phyloP scores from a whole-genome alignment of 2,888 invertebrate genomes.

The Nesidiocoris tenuis region DNA sequence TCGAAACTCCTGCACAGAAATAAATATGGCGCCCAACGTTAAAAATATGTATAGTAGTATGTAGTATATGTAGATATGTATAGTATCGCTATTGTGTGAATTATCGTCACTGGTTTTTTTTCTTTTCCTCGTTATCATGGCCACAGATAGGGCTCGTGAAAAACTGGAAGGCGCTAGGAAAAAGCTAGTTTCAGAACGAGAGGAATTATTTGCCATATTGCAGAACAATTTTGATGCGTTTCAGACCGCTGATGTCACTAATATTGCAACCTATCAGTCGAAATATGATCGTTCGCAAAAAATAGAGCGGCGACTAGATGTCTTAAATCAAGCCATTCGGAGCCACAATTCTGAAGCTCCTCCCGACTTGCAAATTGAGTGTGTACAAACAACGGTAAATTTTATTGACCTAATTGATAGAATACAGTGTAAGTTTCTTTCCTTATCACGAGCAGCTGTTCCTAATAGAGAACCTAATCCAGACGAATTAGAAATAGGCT shows the following conservation, averaged over 20 bases:
- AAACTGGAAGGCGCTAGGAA: no score
- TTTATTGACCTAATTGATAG: constrained; percentile 8
- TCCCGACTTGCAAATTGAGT: not conserved
- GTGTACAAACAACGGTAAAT: not conserved
- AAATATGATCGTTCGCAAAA: not conserved
- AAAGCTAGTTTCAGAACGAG: no score
- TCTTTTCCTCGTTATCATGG: no score
- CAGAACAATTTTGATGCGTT: not conserved
- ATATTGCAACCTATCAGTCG: not conserved
- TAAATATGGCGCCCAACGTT: no score
- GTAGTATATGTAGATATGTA: no score
- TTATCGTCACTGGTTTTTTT: no score
- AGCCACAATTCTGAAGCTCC: not conserved
- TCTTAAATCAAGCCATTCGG: not conserved
- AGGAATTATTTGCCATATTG: no score
- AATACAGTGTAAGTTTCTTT: not conserved
- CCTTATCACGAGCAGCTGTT: not conserved
- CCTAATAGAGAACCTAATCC: not conserved
- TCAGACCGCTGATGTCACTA: not conserved
- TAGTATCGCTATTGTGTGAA: no score
- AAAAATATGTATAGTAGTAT: no score
- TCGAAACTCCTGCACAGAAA: no score
- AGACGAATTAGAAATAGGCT: not conserved
- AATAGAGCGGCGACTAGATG: constrained; percentile 1
- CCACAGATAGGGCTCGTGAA: no score